Base-by-base conservation (phyloP, 2,888 invertebrate genomes). In the Yponomeuta cagnagella region DNA sequence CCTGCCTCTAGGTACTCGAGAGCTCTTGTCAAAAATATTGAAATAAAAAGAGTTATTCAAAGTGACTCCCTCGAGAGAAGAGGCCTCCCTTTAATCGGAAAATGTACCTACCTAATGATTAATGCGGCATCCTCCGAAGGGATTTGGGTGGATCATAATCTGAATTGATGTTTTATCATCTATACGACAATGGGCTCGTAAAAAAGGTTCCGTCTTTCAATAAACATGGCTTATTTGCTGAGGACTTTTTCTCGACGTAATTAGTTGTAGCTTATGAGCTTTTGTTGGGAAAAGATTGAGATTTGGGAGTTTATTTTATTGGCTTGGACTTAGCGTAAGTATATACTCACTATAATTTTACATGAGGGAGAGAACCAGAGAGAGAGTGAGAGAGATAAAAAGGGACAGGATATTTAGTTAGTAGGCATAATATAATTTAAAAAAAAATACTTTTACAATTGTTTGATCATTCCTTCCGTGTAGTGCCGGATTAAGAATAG, bases 181-280 rank as follows among this genome's bases (percentile, higher is more conserved):
- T 58, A 58, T 58, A 58, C 15, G 52, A 58, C 52, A 58, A 58
- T 58, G 15, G 52, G 15, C 52, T 58, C 52, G 15, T 58, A 58
- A 58, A 58, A 58, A 58, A 58, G 52, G 52, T 58, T 58, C 52
- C 52, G 52, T 58, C 52, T 58, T 58, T 58, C 52, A 58, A 58
- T 58, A 58, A 58, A 58, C 52, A 58, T 58, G 52, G 52, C 15
- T 58, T 15, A 58, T 58, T 15, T 58, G 15, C 52, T 5, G 52
- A 58, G 52, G 15, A 15, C 52, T 12, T 58, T 58, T 58, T 58
- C 1, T 58, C 52, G 15, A 12, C 15, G 52, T 58, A 58, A 58
- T 58, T 58, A 58, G 15, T 58, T 15, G 52, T 4, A 15, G 52
- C 12, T 52, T 52, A 15, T 12, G 52, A 12, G 52, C 52, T 58